Percentiles rank a stretch among this genome's conserved stretches.
These are phyloP conservation scores for Tortrix viridana DNA, from an alignment of 2,888 invertebrate species.

Conservation along the genomic window DNA sequence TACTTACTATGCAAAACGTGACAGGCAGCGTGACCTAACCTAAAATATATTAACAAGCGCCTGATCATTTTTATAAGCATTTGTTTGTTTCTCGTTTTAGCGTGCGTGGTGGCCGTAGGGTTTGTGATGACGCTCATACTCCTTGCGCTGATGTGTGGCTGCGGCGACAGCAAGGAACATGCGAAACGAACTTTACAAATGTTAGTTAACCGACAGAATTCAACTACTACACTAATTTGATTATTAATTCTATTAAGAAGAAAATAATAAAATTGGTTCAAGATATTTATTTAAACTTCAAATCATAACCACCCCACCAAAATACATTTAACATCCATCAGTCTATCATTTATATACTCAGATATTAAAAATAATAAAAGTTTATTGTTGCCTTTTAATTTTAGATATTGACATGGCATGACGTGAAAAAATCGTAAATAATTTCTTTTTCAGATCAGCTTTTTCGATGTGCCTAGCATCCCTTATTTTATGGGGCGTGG, in stretches of 20 bases:
- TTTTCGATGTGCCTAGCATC: constrained; percentile 84
- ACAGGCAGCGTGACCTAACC: constrained; percentile 41
- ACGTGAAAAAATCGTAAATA: constrained; percentile 9
- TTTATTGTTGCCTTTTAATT: too few relatives aligned
- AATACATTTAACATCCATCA: too few relatives aligned
- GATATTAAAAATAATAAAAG: too few relatives aligned
- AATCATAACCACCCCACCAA: too few relatives aligned
- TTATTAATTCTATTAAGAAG: too few relatives aligned
- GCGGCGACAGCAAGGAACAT: constrained; percentile 68
- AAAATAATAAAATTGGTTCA: too few relatives aligned
- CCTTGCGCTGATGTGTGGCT: constrained; percentile 79
- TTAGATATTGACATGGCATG: constrained; percentile 48
- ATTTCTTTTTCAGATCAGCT: constrained; percentile 70
- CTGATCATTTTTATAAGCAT: constrained; percentile 14
- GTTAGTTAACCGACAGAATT: too few relatives aligned
- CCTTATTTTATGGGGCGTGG: constrained; percentile 84
- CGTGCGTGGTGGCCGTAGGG: constrained; percentile 66
- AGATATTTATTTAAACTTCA: too few relatives aligned
- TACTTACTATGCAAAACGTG: too few relatives aligned
- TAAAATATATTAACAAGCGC: background rate
- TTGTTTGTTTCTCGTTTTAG: constrained; percentile 52
- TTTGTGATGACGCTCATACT: constrained; percentile 76
- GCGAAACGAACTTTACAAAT: constrained; percentile 72
- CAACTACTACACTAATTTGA: too few relatives aligned
- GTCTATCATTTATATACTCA: too few relatives aligned